Evolutionary conservation across 2,113 vertebrate genomes (phyloP), one percentile per base, ranked within the genome.

Genomic region (Potamarius usumacintae): DNA sequence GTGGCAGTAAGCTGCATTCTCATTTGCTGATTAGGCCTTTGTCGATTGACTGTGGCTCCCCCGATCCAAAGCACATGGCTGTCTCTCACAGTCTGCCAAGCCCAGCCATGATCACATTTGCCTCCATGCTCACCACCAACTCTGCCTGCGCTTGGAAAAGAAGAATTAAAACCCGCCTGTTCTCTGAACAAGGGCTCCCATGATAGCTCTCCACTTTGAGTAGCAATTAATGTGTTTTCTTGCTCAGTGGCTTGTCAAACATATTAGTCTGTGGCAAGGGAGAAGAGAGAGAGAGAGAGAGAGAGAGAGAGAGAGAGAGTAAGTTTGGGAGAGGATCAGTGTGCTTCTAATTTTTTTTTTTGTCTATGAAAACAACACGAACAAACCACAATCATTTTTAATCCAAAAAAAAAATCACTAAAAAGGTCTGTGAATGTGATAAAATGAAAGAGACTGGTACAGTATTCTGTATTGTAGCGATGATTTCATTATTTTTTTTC

Each of bases 171-270:
- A 92, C 91, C 90, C 87, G 82, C 48, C 92, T 89, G 92, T 94
- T 94, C 93, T 92, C 92, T 93, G 91, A 94, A 94, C 90, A 92
- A 95, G 92, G 82, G 90, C 90, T 94, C 93, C 92, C 93, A 91
- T 91, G 94, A 94, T 93, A 93, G 92, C 91, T 87, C 90, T 94
- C 90, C 92, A 93, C 91, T 93, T 92, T 94, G 92, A 96, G 94
- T 92, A 94, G 92, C 94, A 94, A 94, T 94, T 95, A 95, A 94
- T 94, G 94, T 92, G 92, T 93, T 94, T 95, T 95, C 92, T 93
- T 94, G 92, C 93, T 94, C 93, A 94, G 86, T 94, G 94, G 92
- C 92, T 95, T 94, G 93, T 94, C 93, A 95, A 94, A 94, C 89
- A 90, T 93, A 93, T 94, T 94, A 92, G 95, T 95, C 92, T 92